These are phyloP conservation scores for Limanda limanda DNA, from an alignment of 2,113 vertebrate genomes.

Conservation along the genomic window DNA sequence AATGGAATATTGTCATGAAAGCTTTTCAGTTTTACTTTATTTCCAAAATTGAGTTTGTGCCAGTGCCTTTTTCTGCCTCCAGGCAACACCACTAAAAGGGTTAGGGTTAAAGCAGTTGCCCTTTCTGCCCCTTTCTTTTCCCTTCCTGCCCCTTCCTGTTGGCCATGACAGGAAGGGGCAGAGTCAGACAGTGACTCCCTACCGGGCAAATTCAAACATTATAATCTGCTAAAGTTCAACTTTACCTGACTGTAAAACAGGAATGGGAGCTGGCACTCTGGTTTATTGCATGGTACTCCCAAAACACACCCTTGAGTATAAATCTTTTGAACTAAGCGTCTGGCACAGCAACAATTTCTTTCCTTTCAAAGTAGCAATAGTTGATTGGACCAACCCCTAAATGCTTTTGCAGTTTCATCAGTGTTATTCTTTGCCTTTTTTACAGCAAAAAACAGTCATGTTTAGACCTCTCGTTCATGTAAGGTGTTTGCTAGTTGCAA, in stretches of 20 bases:
- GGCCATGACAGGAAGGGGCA: neutral
- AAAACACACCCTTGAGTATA: neutral
- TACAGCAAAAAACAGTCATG: no score
- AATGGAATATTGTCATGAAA: neutral
- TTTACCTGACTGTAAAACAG: neutral
- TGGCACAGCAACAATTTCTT: no score
- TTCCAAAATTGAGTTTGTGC: neutral
- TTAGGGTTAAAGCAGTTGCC: neutral
- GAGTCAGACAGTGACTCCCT: neutral
- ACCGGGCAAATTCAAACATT: neutral
- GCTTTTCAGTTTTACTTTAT: neutral
- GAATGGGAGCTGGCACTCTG: neutral
- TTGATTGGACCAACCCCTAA: neutral
- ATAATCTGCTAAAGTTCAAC: neutral
- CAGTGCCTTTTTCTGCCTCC: neutral
- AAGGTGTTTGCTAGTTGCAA: no score
- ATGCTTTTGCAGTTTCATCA: no score
- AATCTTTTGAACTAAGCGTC: neutral
- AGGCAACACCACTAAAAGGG: neutral
- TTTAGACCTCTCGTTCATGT: no score
- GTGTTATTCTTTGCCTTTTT: no score
- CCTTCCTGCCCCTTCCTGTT: neutral
- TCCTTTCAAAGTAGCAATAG: neutral
- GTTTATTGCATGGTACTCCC: neutral
- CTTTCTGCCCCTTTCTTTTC: neutral